Evolutionary conservation across 2,797 vertebrate genomes (phyloP).

Genomic region (Otolemur crassicaudatus): DNA sequence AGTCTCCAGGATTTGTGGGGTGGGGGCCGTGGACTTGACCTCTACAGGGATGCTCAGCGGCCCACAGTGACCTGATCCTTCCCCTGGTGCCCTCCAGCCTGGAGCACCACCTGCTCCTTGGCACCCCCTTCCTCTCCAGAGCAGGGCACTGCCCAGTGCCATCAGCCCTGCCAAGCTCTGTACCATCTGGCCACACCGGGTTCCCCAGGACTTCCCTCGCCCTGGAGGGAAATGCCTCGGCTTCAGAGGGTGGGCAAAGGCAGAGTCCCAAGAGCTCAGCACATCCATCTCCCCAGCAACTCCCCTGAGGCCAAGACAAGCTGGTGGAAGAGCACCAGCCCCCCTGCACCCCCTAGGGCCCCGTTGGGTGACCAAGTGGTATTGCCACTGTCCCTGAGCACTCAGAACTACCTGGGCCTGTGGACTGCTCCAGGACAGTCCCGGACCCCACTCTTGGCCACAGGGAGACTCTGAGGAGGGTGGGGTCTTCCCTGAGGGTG

Average conservation of each 20-base stretch:
- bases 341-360: background rate
- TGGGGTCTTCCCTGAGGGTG: background rate
- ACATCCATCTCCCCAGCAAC: accelerated
- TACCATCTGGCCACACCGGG: background rate
- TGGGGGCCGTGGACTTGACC: background rate
- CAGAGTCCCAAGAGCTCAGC: background rate
- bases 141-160: background rate
- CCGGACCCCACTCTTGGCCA: background rate
- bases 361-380: background rate
- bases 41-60: background rate
- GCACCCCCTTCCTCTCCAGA: background rate
- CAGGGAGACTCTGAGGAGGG: background rate
- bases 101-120: background rate
- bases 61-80: background rate
- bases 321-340: background rate
- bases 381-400: background rate
- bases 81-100: background rate
- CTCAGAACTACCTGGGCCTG: background rate
- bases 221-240: background rate
- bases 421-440: background rate
- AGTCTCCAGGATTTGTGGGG: background rate
- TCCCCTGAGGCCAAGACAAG: background rate
- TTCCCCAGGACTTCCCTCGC: background rate
- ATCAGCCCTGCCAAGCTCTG: background rate
- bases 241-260: no score